Percentiles rank a stretch among this genome's conserved stretches.
Conservation (phyloP, 1,140 invertebrate species). For the Sminthurides bifidus region DNA sequence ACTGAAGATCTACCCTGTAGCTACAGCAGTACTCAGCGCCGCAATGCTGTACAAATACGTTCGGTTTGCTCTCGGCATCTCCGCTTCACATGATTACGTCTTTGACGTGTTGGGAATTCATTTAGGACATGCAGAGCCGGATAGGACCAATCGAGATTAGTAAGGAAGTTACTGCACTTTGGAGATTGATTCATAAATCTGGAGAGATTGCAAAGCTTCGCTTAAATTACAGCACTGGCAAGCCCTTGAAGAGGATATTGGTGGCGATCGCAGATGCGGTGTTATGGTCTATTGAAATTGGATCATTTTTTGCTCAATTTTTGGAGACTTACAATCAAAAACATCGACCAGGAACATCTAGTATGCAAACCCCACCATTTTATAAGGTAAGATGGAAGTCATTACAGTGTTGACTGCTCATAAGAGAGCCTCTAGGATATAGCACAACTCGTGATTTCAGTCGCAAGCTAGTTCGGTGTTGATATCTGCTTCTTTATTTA, state of each 20-base stretch:
- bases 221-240: not conserved
- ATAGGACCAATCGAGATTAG: not conserved
- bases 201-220: too few relatives aligned
- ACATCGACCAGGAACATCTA: not conserved
- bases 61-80: slow-evolving; percentile 11
- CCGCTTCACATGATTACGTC: slow-evolving; percentile 9
- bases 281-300: slow-evolving; percentile 16
- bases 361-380: slow-evolving; percentile 15
- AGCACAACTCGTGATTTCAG: too few relatives aligned
- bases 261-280: slow-evolving; percentile 15
- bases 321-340: slow-evolving; percentile 22
- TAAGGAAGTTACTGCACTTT: too few relatives aligned
- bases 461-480: too few relatives aligned
- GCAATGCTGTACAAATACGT: slow-evolving; percentile 6
- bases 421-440: too few relatives aligned
- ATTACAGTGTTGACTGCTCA: too few relatives aligned
- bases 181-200: too few relatives aligned
- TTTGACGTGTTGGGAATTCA: slow-evolving; percentile 13
- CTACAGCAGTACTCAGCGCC: not conserved
- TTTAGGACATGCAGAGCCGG: slow-evolving; percentile 11
- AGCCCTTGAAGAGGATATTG: slow-evolving; percentile 2
- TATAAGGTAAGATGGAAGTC: too few relatives aligned
- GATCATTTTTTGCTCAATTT: slow-evolving; percentile 26
- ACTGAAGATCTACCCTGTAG: not conserved
- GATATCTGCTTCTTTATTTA: not conserved